A percentile compares a stretch with the other conserved stretches of the same genome.
These are phyloP conservation scores for Argyrosomus japonicus DNA, from an alignment of 2,113 vertebrate species.

Conservation along the genomic window DNA sequence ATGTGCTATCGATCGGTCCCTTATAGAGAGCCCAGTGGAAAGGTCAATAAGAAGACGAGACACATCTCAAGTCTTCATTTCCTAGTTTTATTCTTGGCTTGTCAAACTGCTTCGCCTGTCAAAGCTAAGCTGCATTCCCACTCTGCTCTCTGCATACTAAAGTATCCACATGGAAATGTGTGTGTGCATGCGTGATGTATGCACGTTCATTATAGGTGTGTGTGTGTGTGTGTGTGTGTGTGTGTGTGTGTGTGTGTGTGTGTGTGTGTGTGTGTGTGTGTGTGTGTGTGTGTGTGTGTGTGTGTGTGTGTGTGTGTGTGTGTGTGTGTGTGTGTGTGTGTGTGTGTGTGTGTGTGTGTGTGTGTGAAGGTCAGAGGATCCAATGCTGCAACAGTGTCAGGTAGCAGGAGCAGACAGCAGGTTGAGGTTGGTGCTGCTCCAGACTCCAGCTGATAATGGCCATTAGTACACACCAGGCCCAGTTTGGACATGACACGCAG, in stretches of 20 bases:
- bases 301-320: slow-evolving; percentile 33
- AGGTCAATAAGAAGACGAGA: slow-evolving; percentile 77
- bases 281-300: not conserved
- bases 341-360: not conserved
- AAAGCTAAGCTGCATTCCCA: slow-evolving; percentile 66
- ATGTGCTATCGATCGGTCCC: slow-evolving; percentile 71
- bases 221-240: slow-evolving; percentile 24
- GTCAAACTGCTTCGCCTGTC: slow-evolving; percentile 77
- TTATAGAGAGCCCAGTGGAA: slow-evolving; percentile 57
- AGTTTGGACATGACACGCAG: slow-evolving; percentile 51
- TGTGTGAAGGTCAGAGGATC: slow-evolving; percentile 66
- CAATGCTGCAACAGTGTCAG: slow-evolving; percentile 40
- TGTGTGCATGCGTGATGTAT: not conserved
- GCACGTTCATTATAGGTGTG: slow-evolving; percentile 12
- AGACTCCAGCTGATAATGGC: slow-evolving; percentile 52
- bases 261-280: slow-evolving; percentile 31
- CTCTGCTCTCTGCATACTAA: slow-evolving; percentile 73
- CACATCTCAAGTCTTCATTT: slow-evolving; percentile 78
- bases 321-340: slow-evolving; percentile 17
- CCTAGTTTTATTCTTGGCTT: slow-evolving; percentile 80
- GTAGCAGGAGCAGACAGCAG: slow-evolving; percentile 55
- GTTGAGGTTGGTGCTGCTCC: slow-evolving; percentile 45
- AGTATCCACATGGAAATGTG: slow-evolving; percentile 40
- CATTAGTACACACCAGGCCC: slow-evolving; percentile 51
- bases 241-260: not conserved